phyloP scores from a whole-genome alignment of 1,140 invertebrate genomes.

The Drosophila nannoptera region DNA sequence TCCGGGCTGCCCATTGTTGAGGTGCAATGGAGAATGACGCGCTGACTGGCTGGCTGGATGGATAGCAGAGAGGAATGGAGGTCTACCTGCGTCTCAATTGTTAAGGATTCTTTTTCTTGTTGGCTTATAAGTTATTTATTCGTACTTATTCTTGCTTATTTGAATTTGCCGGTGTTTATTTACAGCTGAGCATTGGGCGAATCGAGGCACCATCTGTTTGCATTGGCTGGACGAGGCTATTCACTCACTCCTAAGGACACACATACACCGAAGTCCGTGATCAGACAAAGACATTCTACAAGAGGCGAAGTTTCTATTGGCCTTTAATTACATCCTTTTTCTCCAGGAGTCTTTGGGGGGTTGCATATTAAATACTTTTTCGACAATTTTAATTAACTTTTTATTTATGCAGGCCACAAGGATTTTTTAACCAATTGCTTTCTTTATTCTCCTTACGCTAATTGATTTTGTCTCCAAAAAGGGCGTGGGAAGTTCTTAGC shows the following conservation, averaged over 20 bases:
- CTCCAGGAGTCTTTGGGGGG: constrained; percentile 12
- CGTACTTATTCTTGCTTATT: constrained; percentile 72
- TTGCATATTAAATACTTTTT: constrained; percentile 1
- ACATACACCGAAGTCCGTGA: constrained; percentile 24
- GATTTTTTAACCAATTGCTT: constrained; percentile 13
- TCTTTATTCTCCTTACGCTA: constrained; percentile 34
- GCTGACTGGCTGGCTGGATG: constrained; percentile 23
- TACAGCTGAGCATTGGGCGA: constrained; percentile 63
- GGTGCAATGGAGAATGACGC: constrained; percentile 48
- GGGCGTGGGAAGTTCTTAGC: constrained; percentile 31
- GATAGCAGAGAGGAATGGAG: too few relatives aligned
- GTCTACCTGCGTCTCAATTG: constrained; percentile 18
- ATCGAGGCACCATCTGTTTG: constrained; percentile 46
- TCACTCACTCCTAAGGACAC: constrained; percentile 3
- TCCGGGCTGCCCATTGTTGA: constrained; percentile 35
- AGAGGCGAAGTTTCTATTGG: constrained; percentile 4
- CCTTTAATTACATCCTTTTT: constrained; percentile 63
- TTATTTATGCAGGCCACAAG: constrained; percentile 54
- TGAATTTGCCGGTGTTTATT: constrained; percentile 71
- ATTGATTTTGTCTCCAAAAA: constrained; percentile 55
- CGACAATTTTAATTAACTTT: constrained; percentile 66
- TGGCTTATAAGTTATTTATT: constrained; percentile 68
- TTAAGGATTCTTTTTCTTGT: constrained; percentile 22
- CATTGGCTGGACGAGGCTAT: constrained; percentile 18
- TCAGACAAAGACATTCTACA: constrained; percentile 15